A percentile compares a stretch with the other conserved stretches of the same genome.
phyloP scores from a whole-genome alignment of 1,140 invertebrate species.

The Tetragonula clypearis region DNA sequence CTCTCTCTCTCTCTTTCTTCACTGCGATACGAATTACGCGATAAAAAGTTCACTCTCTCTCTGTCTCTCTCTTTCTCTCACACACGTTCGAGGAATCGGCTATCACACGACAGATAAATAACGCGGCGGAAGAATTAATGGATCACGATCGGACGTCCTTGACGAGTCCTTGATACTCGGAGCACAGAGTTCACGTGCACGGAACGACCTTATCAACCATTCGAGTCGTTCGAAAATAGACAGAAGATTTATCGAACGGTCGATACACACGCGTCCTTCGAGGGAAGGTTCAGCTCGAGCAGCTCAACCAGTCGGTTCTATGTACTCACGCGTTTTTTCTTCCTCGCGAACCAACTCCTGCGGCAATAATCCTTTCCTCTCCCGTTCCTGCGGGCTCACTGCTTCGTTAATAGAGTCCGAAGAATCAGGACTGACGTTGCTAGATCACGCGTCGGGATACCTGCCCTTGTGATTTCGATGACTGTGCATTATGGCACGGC shows the following conservation, averaged over 20 bases:
- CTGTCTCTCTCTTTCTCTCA: background rate
- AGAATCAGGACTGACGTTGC: background rate
- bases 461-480: background rate
- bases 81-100: background rate
- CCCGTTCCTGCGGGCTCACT: conserved; percentile 63
- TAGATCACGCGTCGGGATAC: background rate
- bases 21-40: background rate
- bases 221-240: background rate
- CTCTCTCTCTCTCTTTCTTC: background rate
- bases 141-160: background rate
- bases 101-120: background rate
- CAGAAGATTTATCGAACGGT: background rate
- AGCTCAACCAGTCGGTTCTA: conserved; percentile 27
- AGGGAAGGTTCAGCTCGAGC: conserved; percentile 49
- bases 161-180: background rate
- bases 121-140: background rate
- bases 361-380: conserved; percentile 51
- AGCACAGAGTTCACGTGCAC: background rate
- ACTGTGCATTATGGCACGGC: too few relatives aligned
- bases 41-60: background rate
- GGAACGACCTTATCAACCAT: background rate
- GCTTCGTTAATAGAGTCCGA: conserved; percentile 62
- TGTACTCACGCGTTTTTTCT: too few relatives aligned
- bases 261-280: conserved; percentile 10
- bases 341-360: conserved; percentile 58